Conservation (phyloP, 2,113 vertebrate genomes). For the Agelaius tricolor region DNA sequence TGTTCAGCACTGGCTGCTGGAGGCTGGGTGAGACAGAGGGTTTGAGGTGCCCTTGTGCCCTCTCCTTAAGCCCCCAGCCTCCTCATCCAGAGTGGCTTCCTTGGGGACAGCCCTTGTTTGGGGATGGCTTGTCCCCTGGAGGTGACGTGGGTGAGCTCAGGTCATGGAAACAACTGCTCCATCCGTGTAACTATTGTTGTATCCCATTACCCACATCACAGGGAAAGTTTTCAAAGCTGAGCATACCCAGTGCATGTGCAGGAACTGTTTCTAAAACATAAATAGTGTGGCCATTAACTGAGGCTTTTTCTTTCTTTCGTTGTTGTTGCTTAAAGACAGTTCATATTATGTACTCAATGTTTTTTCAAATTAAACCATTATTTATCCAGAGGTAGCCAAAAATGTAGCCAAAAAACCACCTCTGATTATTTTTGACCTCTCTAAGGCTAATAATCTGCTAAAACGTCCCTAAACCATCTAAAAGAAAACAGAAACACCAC, state of each 20-base stretch:
- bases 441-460: conserved; percentile 68
- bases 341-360: not conserved
- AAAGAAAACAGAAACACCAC: conserved; percentile 70
- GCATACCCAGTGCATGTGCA: not conserved
- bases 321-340: conserved; percentile 43
- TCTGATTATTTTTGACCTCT: conserved; percentile 66
- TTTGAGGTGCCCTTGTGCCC: not conserved
- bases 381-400: conserved; percentile 59
- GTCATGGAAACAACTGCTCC: rapidly evolving
- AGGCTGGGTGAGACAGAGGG: not conserved
- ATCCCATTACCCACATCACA: not conserved
- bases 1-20: not conserved
- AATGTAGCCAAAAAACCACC: conserved; percentile 45
- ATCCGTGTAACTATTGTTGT: not conserved
- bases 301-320: conserved; percentile 6
- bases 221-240: conserved; percentile 1
- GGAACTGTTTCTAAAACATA: conserved; percentile 32
- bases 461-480: conserved; percentile 65
- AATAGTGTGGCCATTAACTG: not conserved
- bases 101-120: not conserved
- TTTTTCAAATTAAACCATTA: conserved; percentile 55
- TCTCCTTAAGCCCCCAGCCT: not conserved
- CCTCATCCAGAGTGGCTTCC: not conserved
- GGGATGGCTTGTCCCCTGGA: not conserved
- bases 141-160: not conserved